Base-by-base conservation (phyloP, 2,888 invertebrate genomes). In the Cephonodes hylas region DNA sequence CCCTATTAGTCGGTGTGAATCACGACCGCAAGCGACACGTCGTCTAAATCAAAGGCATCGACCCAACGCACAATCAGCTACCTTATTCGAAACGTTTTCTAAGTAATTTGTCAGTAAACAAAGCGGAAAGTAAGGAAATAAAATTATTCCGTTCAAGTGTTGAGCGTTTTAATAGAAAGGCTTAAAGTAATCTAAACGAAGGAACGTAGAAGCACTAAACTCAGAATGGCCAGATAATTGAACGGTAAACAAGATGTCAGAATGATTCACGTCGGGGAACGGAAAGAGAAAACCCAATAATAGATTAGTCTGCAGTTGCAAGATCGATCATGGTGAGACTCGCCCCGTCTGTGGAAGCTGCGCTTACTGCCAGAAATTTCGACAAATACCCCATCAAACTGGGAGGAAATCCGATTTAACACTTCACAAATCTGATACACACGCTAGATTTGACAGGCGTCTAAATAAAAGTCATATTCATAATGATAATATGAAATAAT, bases 1-100 rank as follows among this genome's bases (percentile, higher is more conserved):
- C 78, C 79, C 79, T 75, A 80, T 81, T 79, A 79, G 76, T 75
- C 72, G 64, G 63, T 67, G 66, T 78, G 78, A 80, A 67, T 79
- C 77, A 76, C 70, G 72, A 68, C 67, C 66, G 57, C 65, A 62
- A 64, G 58, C 62, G 66, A 61, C 62, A 46, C 59, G 58, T 22
- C 34, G 53, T 31, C 31, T 20, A 73, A 71, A 73, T 69, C 70
- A 71, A 71, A 73, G 71, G 59, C 71, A 68, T 66, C 65, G 71
- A 31, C 53, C 64, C 72, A 65, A 63, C 63, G 44, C 45, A 59
- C 27, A 23, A 31, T 10, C 53, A 18, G 15, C 53, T n/a, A 53
- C 31, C 10, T 53, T 53, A 15, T 27, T n/a, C 18, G 8, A 53
- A 8, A 27, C n/a, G 31, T 18, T 6, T 53, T 53, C 53, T 53